Percentiles rank a stretch among this genome's conserved stretches.
Conservation (phyloP, 1,140 invertebrate species). For the Lutraria rhynchaena region DNA sequence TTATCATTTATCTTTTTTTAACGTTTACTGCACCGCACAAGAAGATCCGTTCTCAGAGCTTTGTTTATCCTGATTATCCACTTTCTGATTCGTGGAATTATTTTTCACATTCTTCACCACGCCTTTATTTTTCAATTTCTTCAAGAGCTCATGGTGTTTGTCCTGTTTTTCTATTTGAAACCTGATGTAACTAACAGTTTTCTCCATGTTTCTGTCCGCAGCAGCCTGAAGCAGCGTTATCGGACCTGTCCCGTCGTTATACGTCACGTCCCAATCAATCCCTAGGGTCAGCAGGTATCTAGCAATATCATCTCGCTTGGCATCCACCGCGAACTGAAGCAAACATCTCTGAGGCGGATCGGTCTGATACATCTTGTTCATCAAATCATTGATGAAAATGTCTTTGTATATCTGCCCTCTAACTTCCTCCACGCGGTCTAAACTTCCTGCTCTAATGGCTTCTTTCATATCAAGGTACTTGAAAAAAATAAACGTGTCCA, state of each 20-base stretch:
- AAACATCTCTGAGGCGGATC: slow-evolving; percentile 22
- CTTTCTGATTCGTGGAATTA: too few relatives aligned
- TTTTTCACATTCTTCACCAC: slow-evolving; percentile 26
- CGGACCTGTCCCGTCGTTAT: slow-evolving; percentile 17
- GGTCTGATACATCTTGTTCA: slow-evolving; percentile 26
- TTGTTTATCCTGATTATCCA: too few relatives aligned
- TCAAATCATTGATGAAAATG: slow-evolving; percentile 14
- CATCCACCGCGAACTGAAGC: slow-evolving; percentile 25
- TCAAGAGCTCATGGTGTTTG: slow-evolving; percentile 3
- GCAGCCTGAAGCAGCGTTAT: slow-evolving; percentile 26
- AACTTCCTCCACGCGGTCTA: slow-evolving; percentile 9
- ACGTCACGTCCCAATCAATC: slow-evolving; percentile 36
- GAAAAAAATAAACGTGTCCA: slow-evolving; percentile 33
- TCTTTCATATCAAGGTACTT: slow-evolving; percentile 50
- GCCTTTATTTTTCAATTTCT: slow-evolving; percentile 21
- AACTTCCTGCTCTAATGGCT: slow-evolving; percentile 24
- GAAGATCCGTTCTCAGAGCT: too few relatives aligned
- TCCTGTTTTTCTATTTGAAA: slow-evolving; percentile 4
- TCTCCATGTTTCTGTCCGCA: neutral
- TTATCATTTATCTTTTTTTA: too few relatives aligned
- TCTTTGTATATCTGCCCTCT: slow-evolving; percentile 25
- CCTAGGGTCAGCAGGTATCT: slow-evolving; percentile 32
- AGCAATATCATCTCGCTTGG: slow-evolving; percentile 39
- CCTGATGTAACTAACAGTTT: slow-evolving; percentile 10
- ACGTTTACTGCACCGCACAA: too few relatives aligned